phyloP scores from a whole-genome alignment of 2,797 vertebrate species.

The Sebastes jordani region DNA sequence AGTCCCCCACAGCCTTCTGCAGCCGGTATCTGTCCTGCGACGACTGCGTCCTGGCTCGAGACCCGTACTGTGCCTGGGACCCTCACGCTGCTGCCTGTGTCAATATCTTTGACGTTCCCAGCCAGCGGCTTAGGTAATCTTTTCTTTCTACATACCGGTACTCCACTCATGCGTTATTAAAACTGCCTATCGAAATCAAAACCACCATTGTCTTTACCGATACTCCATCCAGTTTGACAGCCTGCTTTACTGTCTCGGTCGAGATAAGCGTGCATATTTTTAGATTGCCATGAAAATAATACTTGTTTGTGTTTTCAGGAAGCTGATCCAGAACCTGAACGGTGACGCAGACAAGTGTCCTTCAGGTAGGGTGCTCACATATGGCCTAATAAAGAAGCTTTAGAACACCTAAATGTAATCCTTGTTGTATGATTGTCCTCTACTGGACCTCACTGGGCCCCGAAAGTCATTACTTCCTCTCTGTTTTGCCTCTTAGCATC shows the following conservation, averaged over 20 bases:
- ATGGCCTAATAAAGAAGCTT: not conserved
- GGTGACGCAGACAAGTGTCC: constrained; percentile 90
- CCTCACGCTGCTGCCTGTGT: constrained; percentile 73
- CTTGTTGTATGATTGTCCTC: not conserved
- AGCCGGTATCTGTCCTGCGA: constrained; percentile 86
- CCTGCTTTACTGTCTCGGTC: constrained; percentile 18
- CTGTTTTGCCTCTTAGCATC: constrained; percentile 41
- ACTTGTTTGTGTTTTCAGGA: constrained; percentile 78
- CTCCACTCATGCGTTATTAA: not conserved
- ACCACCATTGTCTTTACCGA: not conserved
- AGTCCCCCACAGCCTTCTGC: constrained; percentile 92
- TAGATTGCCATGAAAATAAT: not conserved
- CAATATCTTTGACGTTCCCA: constrained; percentile 73
- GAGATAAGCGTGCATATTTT: constrained; percentile 3
- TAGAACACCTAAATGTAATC: not conserved
- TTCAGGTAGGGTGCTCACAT: constrained; percentile 63
- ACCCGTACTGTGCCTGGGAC: constrained; percentile 96
- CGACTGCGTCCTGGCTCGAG: constrained; percentile 91
- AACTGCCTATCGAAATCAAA: constrained; percentile 1
- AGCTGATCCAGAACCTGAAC: constrained; percentile 88
- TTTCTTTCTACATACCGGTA: not conserved
- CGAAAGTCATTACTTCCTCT: not conserved
- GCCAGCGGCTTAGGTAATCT: constrained; percentile 76
- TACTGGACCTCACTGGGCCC: not conserved
- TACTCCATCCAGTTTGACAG: constrained; percentile 27